Conservation (phyloP, 2,113 vertebrate genomes). For the Pithys albifrons region DNA sequence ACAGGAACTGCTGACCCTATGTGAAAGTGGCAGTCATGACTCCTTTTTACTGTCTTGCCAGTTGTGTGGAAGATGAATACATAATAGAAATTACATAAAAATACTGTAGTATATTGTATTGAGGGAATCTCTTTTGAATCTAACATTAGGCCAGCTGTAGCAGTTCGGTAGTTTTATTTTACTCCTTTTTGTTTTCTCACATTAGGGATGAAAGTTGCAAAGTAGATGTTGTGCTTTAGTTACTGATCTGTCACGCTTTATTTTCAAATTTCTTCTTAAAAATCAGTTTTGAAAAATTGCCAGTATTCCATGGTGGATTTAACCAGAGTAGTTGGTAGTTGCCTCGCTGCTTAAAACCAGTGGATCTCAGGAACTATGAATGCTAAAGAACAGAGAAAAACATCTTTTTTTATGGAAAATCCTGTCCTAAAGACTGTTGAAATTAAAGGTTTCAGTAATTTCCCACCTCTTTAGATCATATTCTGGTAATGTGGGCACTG, state of each 20-base stretch:
- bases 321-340: not conserved
- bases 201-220: not conserved
- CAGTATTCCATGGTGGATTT: not conserved
- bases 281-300: not conserved
- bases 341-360: not conserved
- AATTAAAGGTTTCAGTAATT: not conserved
- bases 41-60: not conserved
- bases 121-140: not conserved
- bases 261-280: not conserved
- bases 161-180: not conserved
- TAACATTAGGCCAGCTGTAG: not conserved
- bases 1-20: not conserved
- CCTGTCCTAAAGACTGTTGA: not conserved
- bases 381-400: not conserved
- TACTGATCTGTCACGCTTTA: not conserved
- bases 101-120: not conserved
- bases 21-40: not conserved
- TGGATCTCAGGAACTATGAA: not conserved
- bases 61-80: not conserved
- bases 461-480: not conserved
- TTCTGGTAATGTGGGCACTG: not conserved
- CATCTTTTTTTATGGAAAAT: not conserved
- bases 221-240: not conserved
- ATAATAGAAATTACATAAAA: not conserved
- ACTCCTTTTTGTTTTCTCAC: not conserved